Evolutionary conservation across 2,797 vertebrate genomes (phyloP).

Genomic region (Rhinella marina): DNA sequence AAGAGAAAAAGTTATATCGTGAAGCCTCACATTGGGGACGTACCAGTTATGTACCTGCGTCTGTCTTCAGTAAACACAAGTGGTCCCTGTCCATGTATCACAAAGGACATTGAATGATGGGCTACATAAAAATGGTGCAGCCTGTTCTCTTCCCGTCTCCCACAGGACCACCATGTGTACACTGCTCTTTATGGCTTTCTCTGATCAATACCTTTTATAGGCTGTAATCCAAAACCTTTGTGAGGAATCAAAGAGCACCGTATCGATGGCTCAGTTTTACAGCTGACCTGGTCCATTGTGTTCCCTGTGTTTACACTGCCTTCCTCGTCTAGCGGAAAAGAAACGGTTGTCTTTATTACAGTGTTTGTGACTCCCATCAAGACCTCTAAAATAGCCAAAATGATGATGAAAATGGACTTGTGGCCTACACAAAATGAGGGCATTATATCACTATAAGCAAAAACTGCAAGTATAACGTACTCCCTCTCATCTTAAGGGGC

Average conservation of each 20-base stretch:
- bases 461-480: neutral
- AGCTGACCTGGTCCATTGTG: constrained; percentile 45
- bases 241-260: constrained; percentile 44
- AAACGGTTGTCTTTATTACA: neutral
- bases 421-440: neutral
- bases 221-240: constrained; percentile 55
- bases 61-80: constrained; percentile 44
- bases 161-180: constrained; percentile 37
- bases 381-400: neutral
- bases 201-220: constrained; percentile 60
- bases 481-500: too few relatives aligned
- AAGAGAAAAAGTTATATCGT: constrained; percentile 14
- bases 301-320: constrained; percentile 23
- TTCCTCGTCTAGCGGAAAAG: neutral
- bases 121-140: constrained; percentile 48
- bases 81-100: constrained; percentile 53
- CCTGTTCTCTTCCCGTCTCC: constrained; percentile 44
- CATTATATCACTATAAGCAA: neutral
- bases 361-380: neutral
- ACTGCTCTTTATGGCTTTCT: constrained; percentile 52
- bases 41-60: constrained; percentile 15
- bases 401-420: neutral
- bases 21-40: constrained; percentile 41
- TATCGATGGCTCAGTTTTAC: constrained; percentile 54
- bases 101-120: constrained; percentile 51